Conservation (phyloP, 2,797 vertebrate genomes). For the Pseudomugil gertrudae region DNA sequence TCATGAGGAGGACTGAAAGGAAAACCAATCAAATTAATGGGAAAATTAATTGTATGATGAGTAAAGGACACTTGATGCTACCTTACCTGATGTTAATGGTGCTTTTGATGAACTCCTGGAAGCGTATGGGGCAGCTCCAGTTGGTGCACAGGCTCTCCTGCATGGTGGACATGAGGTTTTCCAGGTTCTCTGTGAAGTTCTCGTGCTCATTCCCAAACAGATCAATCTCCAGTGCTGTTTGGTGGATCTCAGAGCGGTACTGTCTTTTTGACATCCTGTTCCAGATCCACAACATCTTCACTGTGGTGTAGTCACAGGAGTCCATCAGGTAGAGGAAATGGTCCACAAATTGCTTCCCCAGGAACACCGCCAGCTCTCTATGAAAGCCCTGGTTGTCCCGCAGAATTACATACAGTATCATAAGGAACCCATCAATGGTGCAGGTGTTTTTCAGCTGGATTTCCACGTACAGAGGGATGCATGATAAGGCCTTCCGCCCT, state of each 20-base stretch:
- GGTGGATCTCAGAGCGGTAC: slow-evolving; percentile 87
- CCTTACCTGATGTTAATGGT: slow-evolving; percentile 88
- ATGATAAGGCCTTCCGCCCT: slow-evolving; percentile 89
- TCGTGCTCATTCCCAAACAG: slow-evolving; percentile 93
- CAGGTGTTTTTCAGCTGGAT: slow-evolving; percentile 91
- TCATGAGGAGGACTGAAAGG: slow-evolving; percentile 85
- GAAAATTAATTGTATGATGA: neutral
- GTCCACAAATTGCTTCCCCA: slow-evolving; percentile 89
- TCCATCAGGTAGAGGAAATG: slow-evolving; percentile 92
- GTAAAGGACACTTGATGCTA: neutral
- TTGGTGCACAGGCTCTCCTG: slow-evolving; percentile 89
- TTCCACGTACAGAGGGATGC: slow-evolving; percentile 89
- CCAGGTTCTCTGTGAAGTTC: slow-evolving; percentile 92
- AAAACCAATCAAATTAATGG: neutral
- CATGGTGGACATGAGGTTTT: slow-evolving; percentile 89
- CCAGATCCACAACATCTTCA: slow-evolving; percentile 94
- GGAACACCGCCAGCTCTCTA: slow-evolving; percentile 86
- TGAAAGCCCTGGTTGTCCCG: slow-evolving; percentile 88
- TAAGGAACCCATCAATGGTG: slow-evolving; percentile 92
- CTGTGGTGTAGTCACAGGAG: slow-evolving; percentile 89
- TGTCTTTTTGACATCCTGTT: slow-evolving; percentile 91
- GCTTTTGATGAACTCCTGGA: slow-evolving; percentile 84
- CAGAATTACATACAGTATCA: slow-evolving; percentile 91
- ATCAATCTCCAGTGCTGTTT: slow-evolving; percentile 88
- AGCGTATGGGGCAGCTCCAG: slow-evolving; percentile 84